These are phyloP conservation scores for Gephyroberyx darwinii DNA, from an alignment of 2,797 vertebrate genomes.

Conservation along the genomic window DNA sequence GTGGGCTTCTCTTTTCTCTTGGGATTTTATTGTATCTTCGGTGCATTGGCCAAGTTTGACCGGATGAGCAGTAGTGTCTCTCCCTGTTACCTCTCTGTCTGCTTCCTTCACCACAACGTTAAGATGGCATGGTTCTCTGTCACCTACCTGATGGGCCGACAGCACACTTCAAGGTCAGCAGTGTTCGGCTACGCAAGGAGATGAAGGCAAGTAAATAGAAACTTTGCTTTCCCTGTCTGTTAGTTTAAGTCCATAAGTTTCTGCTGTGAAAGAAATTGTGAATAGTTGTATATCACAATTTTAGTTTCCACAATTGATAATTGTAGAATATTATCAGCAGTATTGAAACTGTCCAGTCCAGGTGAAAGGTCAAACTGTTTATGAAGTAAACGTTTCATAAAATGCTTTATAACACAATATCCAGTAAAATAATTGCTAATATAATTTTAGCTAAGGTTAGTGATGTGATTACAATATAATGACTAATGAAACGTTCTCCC, in stretches of 20 bases:
- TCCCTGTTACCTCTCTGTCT: background rate
- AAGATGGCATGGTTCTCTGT: conserved; percentile 95
- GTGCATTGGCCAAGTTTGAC: background rate
- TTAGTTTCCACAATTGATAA: no score
- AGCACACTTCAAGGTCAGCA: conserved; percentile 97
- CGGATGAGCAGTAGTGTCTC: background rate
- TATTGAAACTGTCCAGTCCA: no score
- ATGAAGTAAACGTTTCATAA: background rate
- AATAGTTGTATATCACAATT: no score
- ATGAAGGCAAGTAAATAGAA: conserved; percentile 84
- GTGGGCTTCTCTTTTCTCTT: background rate
- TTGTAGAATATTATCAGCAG: no score
- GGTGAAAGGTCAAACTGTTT: background rate
- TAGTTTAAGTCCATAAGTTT: no score
- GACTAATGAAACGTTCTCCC: background rate
- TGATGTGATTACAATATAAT: background rate
- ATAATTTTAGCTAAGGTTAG: background rate
- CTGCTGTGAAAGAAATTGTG: no score
- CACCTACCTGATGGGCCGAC: conserved; percentile 96
- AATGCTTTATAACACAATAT: no score
- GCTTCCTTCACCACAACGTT: conserved; percentile 59
- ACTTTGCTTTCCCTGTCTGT: background rate
- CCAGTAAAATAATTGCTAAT: background rate
- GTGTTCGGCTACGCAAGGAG: conserved; percentile 93
- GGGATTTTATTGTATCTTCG: no score